These are phyloP conservation scores for Drosophila birchii DNA, from an alignment of 2,888 invertebrate genomes.

Conservation along the genomic window DNA sequence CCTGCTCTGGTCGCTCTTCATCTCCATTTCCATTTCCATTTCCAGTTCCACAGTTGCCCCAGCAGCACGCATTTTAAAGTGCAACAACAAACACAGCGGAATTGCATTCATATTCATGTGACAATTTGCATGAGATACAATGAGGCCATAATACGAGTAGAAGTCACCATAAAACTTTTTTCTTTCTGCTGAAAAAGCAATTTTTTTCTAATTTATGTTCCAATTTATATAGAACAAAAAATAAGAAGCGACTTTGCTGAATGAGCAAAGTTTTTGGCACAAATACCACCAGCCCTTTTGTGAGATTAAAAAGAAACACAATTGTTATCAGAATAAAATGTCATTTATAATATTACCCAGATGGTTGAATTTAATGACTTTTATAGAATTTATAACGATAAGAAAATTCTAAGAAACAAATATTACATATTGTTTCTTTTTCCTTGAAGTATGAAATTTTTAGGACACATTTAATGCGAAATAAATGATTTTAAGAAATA, in stretches of 20 bases:
- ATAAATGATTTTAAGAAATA: no score
- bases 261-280: conserved; percentile 34
- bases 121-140: conserved; percentile 54
- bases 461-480: no score
- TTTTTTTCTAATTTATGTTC: conserved; percentile 55
- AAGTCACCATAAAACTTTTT: conserved; percentile 30
- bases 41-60: conserved; percentile 21
- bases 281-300: background rate
- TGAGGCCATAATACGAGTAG: conserved; percentile 45
- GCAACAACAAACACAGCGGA: conserved; percentile 28
- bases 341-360: background rate
- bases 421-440: no score
- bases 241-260: conserved; percentile 27
- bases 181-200: conserved; percentile 31
- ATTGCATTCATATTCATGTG: conserved; percentile 61
- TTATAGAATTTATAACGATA: background rate
- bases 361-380: background rate
- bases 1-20: conserved; percentile 3
- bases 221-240: conserved; percentile 52
- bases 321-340: conserved; percentile 2
- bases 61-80: conserved; percentile 43
- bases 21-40: conserved; percentile 22
- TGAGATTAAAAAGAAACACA: conserved; percentile 13
- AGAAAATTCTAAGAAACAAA: background rate
- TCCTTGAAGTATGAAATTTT: no score